Percentiles rank a stretch among this genome's conserved stretches.
Conservation (phyloP, 1,140 invertebrate species). For the Monomorium pharaonis region DNA sequence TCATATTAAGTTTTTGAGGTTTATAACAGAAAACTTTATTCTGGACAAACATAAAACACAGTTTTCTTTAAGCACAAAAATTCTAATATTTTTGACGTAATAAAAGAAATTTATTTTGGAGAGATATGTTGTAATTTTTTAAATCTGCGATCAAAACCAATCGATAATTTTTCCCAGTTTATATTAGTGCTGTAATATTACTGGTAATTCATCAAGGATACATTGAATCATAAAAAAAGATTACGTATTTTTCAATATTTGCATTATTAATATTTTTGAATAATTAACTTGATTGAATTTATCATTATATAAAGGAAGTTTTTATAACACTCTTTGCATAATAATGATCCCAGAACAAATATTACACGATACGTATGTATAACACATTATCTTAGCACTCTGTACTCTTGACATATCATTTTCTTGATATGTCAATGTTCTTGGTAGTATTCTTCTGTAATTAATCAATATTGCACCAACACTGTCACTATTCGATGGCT, state of each 20-base stretch:
- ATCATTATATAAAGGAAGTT: neutral
- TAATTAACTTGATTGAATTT: neutral
- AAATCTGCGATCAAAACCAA: neutral
- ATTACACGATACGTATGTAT: neutral
- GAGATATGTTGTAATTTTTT: neutral
- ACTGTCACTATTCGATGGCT: neutral
- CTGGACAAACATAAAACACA: neutral
- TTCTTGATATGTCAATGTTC: neutral
- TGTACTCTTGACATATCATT: neutral
- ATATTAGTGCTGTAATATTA: neutral
- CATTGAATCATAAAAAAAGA: neutral
- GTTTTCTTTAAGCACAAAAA: too few species aligned
- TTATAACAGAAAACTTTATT: neutral
- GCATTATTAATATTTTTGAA: neutral
- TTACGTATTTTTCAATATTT: neutral
- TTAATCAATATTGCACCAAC: neutral
- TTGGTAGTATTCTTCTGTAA: neutral
- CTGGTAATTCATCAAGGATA: neutral
- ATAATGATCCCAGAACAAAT: neutral
- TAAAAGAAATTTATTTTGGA: too few species aligned
- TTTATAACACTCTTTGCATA: neutral
- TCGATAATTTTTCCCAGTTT: neutral
- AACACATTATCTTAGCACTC: neutral
- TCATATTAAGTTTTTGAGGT: neutral
- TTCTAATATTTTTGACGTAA: too few species aligned